phyloP scores from a whole-genome alignment of 2,888 invertebrate species.

The Archips xylosteana region DNA sequence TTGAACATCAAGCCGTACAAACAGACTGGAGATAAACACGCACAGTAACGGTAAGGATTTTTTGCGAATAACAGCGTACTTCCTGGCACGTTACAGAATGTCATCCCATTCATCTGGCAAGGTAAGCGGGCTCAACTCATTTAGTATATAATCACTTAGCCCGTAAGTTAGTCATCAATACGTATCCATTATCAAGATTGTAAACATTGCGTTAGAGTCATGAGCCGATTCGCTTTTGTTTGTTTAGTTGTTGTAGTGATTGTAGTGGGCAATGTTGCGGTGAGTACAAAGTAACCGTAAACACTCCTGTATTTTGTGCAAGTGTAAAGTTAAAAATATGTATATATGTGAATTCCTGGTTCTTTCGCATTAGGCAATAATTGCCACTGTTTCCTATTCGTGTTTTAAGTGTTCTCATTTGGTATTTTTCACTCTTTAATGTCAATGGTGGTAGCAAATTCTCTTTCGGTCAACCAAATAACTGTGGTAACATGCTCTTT shows the following conservation, averaged over 20 bases:
- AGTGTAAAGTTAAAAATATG: not conserved
- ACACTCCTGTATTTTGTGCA: not conserved
- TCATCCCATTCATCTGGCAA: conserved; percentile 38
- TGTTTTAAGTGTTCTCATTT: too few relatives aligned
- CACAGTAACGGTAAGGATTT: conserved; percentile 26
- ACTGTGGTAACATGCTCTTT: too few relatives aligned
- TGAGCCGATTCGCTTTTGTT: conserved; percentile 33
- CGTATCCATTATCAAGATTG: conserved; percentile 17
- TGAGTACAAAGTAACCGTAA: conserved; percentile 40
- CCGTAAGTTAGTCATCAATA: conserved; percentile 29
- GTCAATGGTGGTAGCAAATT: too few relatives aligned
- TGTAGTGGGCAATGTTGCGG: conserved; percentile 39
- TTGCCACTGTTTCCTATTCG: too few relatives aligned
- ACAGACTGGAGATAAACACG: not conserved
- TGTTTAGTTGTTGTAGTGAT: conserved; percentile 26
- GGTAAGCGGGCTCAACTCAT: conserved; percentile 30
- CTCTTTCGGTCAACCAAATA: too few relatives aligned
- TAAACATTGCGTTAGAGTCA: conserved; percentile 3
- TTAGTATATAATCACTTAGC: conserved; percentile 33
- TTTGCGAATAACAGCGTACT: conserved; percentile 28
- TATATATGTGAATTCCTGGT: not conserved
- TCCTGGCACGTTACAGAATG: conserved; percentile 33
- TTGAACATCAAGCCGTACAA: not conserved
- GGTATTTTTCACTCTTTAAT: too few relatives aligned
- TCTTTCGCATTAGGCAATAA: too few relatives aligned